These are phyloP conservation scores for Pegoplata infirma DNA, from an alignment of 2,888 invertebrate genomes.

Conservation along the genomic window DNA sequence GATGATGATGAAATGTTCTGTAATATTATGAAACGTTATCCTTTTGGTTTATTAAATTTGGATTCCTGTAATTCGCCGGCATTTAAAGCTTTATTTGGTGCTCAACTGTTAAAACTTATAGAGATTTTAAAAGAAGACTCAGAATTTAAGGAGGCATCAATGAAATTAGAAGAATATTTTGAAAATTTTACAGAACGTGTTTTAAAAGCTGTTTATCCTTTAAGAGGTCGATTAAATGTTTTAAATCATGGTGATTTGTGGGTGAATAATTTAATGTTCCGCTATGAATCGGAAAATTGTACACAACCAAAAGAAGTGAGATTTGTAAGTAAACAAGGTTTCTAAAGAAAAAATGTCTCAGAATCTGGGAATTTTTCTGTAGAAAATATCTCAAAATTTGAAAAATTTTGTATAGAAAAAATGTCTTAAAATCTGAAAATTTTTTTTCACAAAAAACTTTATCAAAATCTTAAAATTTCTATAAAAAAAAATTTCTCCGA, in stretches of 20 bases:
- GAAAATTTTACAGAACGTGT: constrained; percentile 73
- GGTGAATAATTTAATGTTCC: constrained; percentile 80
- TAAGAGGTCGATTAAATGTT: constrained; percentile 73
- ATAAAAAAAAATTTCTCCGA: too few relatives aligned
- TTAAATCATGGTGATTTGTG: constrained; percentile 80
- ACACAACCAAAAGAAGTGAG: constrained; percentile 73
- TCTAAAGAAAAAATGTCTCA: too few relatives aligned
- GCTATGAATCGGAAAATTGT: constrained; percentile 66
- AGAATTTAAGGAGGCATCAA: constrained; percentile 67
- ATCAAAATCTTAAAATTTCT: too few relatives aligned
- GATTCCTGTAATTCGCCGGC: constrained; percentile 72
- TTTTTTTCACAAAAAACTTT: too few relatives aligned
- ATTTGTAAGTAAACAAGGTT: constrained; percentile 78
- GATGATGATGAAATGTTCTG: constrained; percentile 65
- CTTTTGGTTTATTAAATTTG: constrained; percentile 72
- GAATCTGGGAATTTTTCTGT: too few relatives aligned
- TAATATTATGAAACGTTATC: constrained; percentile 68
- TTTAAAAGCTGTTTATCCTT: constrained; percentile 69
- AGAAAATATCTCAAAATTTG: too few relatives aligned
- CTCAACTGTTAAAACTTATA: constrained; percentile 72
- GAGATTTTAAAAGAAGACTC: constrained; percentile 67
- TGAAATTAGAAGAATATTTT: constrained; percentile 71
- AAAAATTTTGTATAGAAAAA: too few relatives aligned
- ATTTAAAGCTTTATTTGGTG: constrained; percentile 73
- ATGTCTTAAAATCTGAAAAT: too few relatives aligned